Evolutionary conservation across 2,797 vertebrate genomes (phyloP), one percentile per base, ranked within the genome.

Genomic region (Lithobates sylvaticus): DNA sequence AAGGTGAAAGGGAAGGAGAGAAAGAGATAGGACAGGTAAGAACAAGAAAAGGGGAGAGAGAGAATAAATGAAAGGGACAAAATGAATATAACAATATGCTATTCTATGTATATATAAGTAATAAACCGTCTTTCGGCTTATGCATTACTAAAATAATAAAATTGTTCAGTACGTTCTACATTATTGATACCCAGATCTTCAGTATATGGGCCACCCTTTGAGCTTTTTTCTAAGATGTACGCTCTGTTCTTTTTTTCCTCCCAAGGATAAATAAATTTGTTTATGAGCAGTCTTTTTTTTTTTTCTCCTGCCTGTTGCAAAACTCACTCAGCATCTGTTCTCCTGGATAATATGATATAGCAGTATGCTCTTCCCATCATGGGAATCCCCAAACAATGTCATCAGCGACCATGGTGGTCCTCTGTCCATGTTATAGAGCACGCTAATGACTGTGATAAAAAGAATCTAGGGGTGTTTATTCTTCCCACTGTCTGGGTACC

Each of bases 311-410:
- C n/a, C 26, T 67, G 26, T 67, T 29, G 27, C 9, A 26, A 67
- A 27, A 67, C 65, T 27, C n/a, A 27, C 13, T 29, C 10, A 67
- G 65, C 64, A 68, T 76, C 64, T 68, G 73, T 68, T 71, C 69
- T 73, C 29, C 26, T 36, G 70, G 15, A 72, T 39, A 73, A 58
- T 47, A 64, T 21, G 54, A 54, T 72, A 42, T 42, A n/a, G n/a
- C 54, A 64, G 34, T 44, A 16, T 29, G 58, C 69, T 42, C 27
- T 44, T n/a, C 69, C 50, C 47, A 7, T 39, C 54, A 68, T 77
- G 82, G 73, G 64, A 84, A 84, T 50, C 34, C 50, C 80, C 70
- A 82, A 65, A 82, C 70, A 72, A 3, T 72, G 79, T 82, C 80
- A 82, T 73, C 69, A 65, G 7, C 80, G 32, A 29, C 50, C 70